Percentiles rank a stretch among this genome's conserved stretches.
Conservation (phyloP, 1,140 invertebrate genomes). For the Laodelphax striatellus region DNA sequence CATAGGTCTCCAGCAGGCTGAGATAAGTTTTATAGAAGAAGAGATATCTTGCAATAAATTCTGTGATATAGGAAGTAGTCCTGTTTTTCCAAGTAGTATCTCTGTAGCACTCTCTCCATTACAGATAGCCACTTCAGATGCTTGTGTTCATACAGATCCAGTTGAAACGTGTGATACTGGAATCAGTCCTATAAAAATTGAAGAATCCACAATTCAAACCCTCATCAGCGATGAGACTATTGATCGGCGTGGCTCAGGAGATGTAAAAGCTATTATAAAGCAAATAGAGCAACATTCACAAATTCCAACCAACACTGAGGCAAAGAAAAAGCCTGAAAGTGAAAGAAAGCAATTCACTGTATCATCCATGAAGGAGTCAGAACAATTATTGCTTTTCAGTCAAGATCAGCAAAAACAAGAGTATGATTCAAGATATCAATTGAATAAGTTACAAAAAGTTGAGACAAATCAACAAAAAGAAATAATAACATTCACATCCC, state of each 20-base stretch:
- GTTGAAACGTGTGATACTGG: constrained; percentile 36
- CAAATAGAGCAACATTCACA: constrained; percentile 32
- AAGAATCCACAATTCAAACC: constrained; percentile 11
- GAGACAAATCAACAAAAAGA: not conserved
- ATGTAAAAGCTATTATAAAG: constrained; percentile 36
- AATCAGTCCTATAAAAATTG: constrained; percentile 33
- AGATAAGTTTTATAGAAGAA: constrained; percentile 29
- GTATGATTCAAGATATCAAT: no score
- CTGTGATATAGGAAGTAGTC: constrained; percentile 35
- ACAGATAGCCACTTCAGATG: constrained; percentile 35
- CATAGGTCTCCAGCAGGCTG: constrained; percentile 23
- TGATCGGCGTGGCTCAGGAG: constrained; percentile 30
- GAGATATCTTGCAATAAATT: constrained; percentile 27
- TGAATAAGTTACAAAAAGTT: no score
- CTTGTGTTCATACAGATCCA: constrained; percentile 35
- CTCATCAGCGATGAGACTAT: no score
- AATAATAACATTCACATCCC: constrained; percentile 5
- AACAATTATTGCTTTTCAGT: no score
- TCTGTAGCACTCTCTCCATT: constrained; percentile 30
- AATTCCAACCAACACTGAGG: not conserved
- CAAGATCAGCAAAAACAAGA: no score
- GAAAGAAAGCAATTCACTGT: not conserved
- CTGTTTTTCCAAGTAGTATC: constrained; percentile 30
- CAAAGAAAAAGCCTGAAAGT: constrained; percentile 13
- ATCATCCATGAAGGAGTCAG: no score